Evolutionary conservation across 2,113 vertebrate genomes (phyloP).

Genomic region (Neodon shergylaensis): DNA sequence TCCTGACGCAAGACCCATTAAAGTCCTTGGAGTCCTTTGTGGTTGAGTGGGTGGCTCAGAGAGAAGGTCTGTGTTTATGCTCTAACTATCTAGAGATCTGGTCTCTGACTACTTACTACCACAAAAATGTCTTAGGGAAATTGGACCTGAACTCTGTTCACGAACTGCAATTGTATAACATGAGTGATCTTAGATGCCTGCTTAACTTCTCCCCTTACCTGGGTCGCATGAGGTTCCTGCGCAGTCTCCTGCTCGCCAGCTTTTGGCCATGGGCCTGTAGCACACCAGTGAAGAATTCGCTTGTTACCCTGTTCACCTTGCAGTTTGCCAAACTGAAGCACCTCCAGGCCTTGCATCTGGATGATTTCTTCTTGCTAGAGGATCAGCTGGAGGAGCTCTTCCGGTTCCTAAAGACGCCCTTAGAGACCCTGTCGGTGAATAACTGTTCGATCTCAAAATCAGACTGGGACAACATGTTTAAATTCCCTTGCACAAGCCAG

Average conservation of each 20-base stretch:
- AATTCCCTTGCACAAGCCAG: neutral
- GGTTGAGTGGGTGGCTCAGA: neutral
- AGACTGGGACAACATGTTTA: neutral
- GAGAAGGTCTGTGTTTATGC: neutral
- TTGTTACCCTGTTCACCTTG: neutral
- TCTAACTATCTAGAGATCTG: neutral
- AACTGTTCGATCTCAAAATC: neutral
- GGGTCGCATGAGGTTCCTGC: neutral
- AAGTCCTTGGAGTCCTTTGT: neutral
- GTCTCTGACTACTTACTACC: accelerated
- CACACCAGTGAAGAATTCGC: neutral
- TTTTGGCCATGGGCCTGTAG: accelerated
- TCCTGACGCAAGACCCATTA: accelerated
- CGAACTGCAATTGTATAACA: neutral
- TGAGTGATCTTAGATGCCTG: neutral
- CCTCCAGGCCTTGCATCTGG: neutral
- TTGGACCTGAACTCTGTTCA: neutral
- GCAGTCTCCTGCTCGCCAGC: neutral
- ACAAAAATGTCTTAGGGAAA: neutral
- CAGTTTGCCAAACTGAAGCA: neutral
- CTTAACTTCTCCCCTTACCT: neutral
- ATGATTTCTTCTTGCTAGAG: neutral
- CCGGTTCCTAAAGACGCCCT: neutral
- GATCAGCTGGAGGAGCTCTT: neutral
- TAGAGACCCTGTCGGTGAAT: neutral